A percentile compares a stretch with the other conserved stretches of the same genome.
Evolutionary conservation across 2,797 vertebrate genomes (phyloP).

Genomic region (Darevskia mixta): DNA sequence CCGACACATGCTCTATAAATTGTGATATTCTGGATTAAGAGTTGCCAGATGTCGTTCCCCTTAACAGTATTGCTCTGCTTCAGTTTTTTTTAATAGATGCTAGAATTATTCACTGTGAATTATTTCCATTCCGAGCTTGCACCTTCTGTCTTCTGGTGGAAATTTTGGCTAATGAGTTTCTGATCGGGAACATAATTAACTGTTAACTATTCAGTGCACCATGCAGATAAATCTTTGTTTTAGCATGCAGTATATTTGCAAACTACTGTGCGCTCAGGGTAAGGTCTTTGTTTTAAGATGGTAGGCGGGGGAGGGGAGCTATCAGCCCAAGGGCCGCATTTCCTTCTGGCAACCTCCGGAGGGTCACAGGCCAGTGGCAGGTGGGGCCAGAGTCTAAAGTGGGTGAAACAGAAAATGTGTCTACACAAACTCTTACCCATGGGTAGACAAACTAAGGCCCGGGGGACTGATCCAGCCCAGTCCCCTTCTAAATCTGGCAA

Average conservation of each 20-base stretch:
- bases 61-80: not conserved
- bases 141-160: not conserved
- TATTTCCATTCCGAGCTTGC: not conserved
- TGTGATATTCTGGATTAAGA: not conserved
- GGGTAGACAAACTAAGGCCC: too few species aligned
- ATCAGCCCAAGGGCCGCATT: not conserved
- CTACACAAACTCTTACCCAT: too few species aligned
- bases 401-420: too few species aligned
- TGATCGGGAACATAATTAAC: not conserved
- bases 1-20: not conserved
- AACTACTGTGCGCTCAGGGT: too few species aligned
- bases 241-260: too few species aligned
- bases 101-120: conserved; percentile 8
- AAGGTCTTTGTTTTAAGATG: too few species aligned
- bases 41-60: conserved; percentile 6
- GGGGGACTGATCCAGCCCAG: too few species aligned
- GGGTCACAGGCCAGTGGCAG: too few species aligned
- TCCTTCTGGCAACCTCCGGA: not conserved
- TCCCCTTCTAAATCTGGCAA: too few species aligned
- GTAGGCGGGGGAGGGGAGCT: not conserved
- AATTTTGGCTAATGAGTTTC: not conserved
- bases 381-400: too few species aligned
- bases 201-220: not conserved
- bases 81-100: not conserved
- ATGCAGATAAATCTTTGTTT: not conserved